Conservation (phyloP, 2,888 invertebrate genomes). For the Apomyelois bistriatella region DNA sequence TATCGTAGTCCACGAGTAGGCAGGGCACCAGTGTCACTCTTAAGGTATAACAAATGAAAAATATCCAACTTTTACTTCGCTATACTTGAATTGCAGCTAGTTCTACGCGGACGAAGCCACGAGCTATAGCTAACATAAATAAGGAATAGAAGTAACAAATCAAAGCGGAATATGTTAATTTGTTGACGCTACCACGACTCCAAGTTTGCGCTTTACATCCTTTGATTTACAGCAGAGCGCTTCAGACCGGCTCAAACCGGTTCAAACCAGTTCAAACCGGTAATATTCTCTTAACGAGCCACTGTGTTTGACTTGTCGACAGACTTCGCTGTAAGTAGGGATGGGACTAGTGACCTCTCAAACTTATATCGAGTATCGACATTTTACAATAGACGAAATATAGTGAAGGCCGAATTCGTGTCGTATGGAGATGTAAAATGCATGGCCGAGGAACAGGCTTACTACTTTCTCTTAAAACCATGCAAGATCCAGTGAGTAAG, state of each 20-base stretch:
- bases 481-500: too few species aligned
- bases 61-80: too few species aligned
- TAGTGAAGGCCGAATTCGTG: too few species aligned
- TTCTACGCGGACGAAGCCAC: too few species aligned
- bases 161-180: neutral
- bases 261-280: neutral
- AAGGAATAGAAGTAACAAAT: neutral
- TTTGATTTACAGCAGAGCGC: neutral
- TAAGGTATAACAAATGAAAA: too few species aligned
- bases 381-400: neutral
- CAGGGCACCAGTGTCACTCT: too few species aligned
- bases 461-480: too few species aligned
- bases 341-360: neutral
- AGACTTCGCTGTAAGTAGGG: neutral
- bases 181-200: neutral
- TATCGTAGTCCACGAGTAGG: too few species aligned
- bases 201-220: neutral
- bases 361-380: neutral
- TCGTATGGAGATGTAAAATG: too few species aligned
- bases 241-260: neutral
- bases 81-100: too few species aligned
- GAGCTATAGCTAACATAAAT: too few species aligned
- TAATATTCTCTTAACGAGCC: neutral
- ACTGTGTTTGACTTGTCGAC: neutral
- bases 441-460: too few species aligned